Conservation (phyloP, 2,888 invertebrate species). For the Euplagia quadripunctaria region DNA sequence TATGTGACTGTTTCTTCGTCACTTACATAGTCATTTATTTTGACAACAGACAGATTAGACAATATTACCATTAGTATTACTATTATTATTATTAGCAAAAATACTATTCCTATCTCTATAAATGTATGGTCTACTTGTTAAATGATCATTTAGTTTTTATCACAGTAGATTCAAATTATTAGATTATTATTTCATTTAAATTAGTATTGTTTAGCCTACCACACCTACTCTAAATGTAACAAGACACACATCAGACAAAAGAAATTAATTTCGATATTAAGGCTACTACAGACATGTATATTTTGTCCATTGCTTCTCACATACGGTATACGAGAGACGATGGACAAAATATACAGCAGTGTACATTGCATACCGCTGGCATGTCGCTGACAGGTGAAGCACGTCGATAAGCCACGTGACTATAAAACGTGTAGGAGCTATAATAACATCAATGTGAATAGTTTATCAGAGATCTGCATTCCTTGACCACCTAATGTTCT, state of each 20-base stretch:
- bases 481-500: slow-evolving; percentile 36
- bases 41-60: too few species aligned
- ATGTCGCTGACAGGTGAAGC: neutral
- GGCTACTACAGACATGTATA: neutral
- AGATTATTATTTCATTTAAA: neutral
- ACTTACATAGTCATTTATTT: too few species aligned
- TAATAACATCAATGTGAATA: slow-evolving; percentile 8
- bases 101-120: neutral
- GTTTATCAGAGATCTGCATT: slow-evolving; percentile 45
- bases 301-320: neutral
- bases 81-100: neutral
- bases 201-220: neutral
- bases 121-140: neutral
- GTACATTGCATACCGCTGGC: neutral
- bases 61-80: too few species aligned
- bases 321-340: neutral
- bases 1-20: too few species aligned
- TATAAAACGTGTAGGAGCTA: neutral
- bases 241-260: neutral
- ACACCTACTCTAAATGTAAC: neutral
- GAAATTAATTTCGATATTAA: neutral
- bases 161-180: neutral
- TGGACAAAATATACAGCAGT: neutral
- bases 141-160: neutral
- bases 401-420: neutral